phyloP scores from a whole-genome alignment of 2,113 vertebrate species.

The Illadopsis cleaveri region DNA sequence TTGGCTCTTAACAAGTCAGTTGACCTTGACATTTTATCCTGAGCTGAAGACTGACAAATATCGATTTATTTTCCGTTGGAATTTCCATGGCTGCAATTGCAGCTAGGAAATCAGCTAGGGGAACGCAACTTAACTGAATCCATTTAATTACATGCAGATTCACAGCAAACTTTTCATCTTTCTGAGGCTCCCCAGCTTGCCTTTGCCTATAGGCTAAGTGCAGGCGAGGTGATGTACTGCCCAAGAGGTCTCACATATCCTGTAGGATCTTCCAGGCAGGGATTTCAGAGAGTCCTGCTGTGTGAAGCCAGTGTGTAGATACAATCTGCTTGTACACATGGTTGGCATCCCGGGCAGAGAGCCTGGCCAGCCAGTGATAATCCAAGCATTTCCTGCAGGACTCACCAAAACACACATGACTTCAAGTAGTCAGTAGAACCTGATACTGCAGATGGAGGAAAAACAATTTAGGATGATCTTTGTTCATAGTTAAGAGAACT shows the following conservation, averaged over 20 bases:
- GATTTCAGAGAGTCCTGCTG: background rate
- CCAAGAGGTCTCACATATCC: accelerated
- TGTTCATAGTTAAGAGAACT: background rate
- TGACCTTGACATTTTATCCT: background rate
- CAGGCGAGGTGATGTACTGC: background rate
- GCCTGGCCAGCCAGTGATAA: accelerated
- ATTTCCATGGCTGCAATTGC: background rate
- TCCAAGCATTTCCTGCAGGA: background rate
- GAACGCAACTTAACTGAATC: background rate
- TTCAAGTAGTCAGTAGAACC: background rate
- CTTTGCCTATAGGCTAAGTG: background rate
- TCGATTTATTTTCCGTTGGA: background rate
- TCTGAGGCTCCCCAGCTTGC: background rate
- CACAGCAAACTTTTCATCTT: background rate
- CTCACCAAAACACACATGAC: accelerated
- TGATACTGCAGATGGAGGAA: background rate
- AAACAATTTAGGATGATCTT: background rate
- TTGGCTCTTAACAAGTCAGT: background rate
- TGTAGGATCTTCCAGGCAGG: background rate
- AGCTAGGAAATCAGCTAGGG: background rate
- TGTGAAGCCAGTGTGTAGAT: background rate
- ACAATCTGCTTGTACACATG: accelerated
- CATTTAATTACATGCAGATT: background rate
- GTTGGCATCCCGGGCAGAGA: background rate
- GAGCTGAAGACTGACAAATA: background rate